Conservation (phyloP, 1,140 invertebrate genomes). For the Homarus americanus region DNA sequence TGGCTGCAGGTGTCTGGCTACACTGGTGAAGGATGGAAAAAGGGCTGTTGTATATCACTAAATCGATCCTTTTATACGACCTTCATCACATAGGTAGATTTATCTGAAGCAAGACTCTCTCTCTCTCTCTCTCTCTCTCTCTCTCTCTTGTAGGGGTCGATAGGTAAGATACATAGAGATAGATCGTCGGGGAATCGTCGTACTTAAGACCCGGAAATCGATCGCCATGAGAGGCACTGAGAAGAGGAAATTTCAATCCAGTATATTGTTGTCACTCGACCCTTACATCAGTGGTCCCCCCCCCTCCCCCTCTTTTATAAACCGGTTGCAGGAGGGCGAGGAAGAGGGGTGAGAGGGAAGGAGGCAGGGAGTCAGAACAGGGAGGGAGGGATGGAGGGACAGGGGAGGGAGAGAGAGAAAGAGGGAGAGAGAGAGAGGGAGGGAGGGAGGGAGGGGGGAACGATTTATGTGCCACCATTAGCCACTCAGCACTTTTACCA, state of each 20-base stretch:
- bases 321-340: conserved; percentile 50
- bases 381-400: conserved; percentile 17
- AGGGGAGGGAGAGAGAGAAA: not conserved
- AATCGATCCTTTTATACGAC: conserved; percentile 24
- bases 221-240: conserved; percentile 6
- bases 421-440: not conserved
- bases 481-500: conserved; percentile 73
- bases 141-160: not conserved
- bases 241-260: conserved; percentile 43
- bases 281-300: conserved; percentile 37
- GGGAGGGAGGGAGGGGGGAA: conserved; percentile 32
- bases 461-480: conserved; percentile 72
- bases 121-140: no score
- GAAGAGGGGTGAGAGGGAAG: conserved; percentile 21
- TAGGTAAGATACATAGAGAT: not conserved
- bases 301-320: no score
- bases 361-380: not conserved
- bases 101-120: not conserved
- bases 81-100: not conserved
- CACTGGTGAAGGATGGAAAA: conserved; percentile 25
- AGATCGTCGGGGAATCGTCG: not conserved
- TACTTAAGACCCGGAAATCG: conserved; percentile 13
- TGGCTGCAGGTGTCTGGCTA: not conserved
- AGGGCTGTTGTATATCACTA: conserved; percentile 35
- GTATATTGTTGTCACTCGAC: conserved; percentile 50